Base-by-base conservation (phyloP, 2,113 vertebrate species). In the Rhipidura dahli region DNA sequence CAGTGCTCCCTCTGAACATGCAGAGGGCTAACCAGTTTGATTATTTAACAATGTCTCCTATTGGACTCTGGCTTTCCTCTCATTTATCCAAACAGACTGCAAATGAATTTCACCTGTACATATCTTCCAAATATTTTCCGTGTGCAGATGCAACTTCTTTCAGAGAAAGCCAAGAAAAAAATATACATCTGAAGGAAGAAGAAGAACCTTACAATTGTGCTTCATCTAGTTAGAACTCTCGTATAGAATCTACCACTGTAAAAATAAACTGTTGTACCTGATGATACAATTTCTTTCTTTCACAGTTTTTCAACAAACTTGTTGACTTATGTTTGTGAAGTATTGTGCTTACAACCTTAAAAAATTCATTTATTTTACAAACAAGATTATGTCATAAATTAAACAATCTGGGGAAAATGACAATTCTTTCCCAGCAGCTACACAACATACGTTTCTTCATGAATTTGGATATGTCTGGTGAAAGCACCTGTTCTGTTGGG, bases 121-220 rank as follows among this genome's bases (percentile, higher is more conserved):
- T 35, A 61, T n/a, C 33, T 63, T 73, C 22, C 33, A 89, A 59
- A 31, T 73, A 83, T 39, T 59, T 89, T 17, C 39, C n/a, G 10
- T 30, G 27, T 35, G 23, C 19, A 86, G 37, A 60, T n/a, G 7
- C 64, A 81, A 91, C 5, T 47, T 87, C n/a, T 47, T 61, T 13
- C 15, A 68, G 30, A 89, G 33, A 89, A 95, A 68, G n/a, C 9
- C 39, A 75, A 56, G 42, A 35, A 35, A 83, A 72, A 78, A 81
- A 9, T 33, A 77, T 12, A 80, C 9, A 40, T 9, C 1, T 79
- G 61, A 75, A 75, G 23, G 5, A 69, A 81, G 72, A 31, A 54
- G 72, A 76, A 53, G 73, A 70, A 28, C 10, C 39, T 79, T 21
- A 37, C 0, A 0, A 53, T 4, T 10, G 0, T 33, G 35, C 18